Evolutionary conservation across 2,797 vertebrate species (phyloP).

Genomic region (Lagorchestes hirsutus): DNA sequence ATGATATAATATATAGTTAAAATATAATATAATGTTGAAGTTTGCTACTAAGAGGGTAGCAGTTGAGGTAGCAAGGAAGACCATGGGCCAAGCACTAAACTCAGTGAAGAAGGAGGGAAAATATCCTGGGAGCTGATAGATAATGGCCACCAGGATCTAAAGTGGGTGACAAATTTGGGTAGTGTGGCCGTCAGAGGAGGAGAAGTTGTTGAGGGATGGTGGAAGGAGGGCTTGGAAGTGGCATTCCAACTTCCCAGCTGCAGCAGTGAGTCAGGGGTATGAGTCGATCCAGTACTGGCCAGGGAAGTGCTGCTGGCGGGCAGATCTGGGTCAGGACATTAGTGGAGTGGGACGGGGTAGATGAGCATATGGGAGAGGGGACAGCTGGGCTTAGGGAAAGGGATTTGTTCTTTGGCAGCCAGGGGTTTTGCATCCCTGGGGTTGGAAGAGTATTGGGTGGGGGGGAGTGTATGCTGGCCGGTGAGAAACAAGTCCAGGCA

Average conservation of each 20-base stretch:
- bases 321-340: background rate
- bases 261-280: background rate
- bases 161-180: background rate
- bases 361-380: background rate
- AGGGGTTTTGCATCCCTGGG: background rate
- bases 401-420: background rate
- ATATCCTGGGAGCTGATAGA: background rate
- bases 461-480: background rate
- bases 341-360: background rate
- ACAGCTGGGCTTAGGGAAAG: background rate
- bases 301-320: background rate
- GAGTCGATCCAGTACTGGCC: background rate
- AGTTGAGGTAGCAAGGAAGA: background rate
- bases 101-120: background rate
- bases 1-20: too few relatives aligned
- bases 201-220: background rate
- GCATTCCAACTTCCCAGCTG: background rate
- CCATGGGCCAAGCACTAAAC: background rate
- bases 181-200: background rate
- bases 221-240: background rate
- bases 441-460: background rate
- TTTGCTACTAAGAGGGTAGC: background rate
- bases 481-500: background rate
- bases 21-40: too few relatives aligned
- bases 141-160: background rate